These are phyloP conservation scores for Phainopepla nitens DNA, from an alignment of 2,113 vertebrate genomes.

Conservation along the genomic window DNA sequence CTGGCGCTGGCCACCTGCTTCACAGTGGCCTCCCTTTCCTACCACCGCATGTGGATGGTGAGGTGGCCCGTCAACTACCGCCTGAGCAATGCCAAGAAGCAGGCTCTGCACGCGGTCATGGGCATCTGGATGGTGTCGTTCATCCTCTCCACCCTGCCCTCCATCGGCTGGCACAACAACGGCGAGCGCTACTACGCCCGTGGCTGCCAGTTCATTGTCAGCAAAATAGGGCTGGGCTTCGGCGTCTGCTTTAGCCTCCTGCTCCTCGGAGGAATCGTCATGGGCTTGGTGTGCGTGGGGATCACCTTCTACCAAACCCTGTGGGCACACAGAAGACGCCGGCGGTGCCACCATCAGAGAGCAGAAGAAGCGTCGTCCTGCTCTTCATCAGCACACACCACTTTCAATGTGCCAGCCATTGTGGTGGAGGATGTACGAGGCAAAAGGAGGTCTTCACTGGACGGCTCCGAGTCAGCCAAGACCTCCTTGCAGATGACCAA, in stretches of 20 bases:
- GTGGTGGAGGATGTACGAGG: slow-evolving; percentile 81
- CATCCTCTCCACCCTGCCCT: slow-evolving; percentile 81
- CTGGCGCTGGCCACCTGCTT: slow-evolving; percentile 80
- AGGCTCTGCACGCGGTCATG: slow-evolving; percentile 78
- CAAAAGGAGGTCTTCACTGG: slow-evolving; percentile 79
- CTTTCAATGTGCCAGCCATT: slow-evolving; percentile 80
- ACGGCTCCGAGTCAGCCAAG: slow-evolving; percentile 81
- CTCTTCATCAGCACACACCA: slow-evolving; percentile 57
- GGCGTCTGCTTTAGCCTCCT: slow-evolving; percentile 81
- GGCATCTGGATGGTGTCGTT: slow-evolving; percentile 85
- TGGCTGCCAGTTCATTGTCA: slow-evolving; percentile 82
- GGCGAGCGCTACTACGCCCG: slow-evolving; percentile 79
- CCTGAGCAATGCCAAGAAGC: slow-evolving; percentile 81
- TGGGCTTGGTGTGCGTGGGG: slow-evolving; percentile 78
- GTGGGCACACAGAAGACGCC: slow-evolving; percentile 72
- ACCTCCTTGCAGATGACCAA: slow-evolving; percentile 84
- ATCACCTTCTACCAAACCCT: slow-evolving; percentile 83
- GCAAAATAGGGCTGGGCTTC: slow-evolving; percentile 81
- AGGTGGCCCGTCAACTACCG: slow-evolving; percentile 83
- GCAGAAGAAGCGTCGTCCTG: slow-evolving; percentile 41
- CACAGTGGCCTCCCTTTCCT: slow-evolving; percentile 80
- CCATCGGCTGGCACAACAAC: slow-evolving; percentile 83
- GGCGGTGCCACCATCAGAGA: slow-evolving; percentile 63
- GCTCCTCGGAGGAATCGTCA: slow-evolving; percentile 78
- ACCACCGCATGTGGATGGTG: slow-evolving; percentile 86